phyloP scores from a whole-genome alignment of 2,888 invertebrate genomes.

The Phalera bucephala region DNA sequence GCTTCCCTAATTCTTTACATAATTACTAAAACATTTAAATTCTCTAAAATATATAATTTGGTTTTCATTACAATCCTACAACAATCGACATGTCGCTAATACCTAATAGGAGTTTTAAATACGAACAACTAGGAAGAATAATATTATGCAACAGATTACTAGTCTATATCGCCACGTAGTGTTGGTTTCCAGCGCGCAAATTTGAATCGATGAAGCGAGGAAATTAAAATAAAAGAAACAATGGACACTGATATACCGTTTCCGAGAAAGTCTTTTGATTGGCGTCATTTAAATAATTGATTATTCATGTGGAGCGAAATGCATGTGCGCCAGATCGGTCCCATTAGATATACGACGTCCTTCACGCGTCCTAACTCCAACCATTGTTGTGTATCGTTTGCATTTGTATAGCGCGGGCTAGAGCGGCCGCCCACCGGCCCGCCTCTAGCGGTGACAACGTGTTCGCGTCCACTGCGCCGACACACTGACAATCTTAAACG shows the following conservation, averaged over 20 bases:
- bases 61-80: constrained; percentile 80
- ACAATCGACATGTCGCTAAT: constrained; percentile 76
- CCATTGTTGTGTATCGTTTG: constrained; percentile 77
- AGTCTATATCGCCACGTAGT: constrained; percentile 59
- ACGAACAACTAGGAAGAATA: constrained; percentile 80
- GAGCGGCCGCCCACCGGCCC: constrained; percentile 67
- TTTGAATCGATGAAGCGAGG: constrained; percentile 27
- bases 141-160: constrained; percentile 81
- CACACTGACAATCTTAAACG: constrained; percentile 17
- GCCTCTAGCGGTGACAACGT: constrained; percentile 43
- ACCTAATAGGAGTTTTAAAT: constrained; percentile 81
- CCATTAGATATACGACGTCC: constrained; percentile 78
- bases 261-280: constrained; percentile 69
- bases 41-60: constrained; percentile 83
- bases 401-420: constrained; percentile 74
- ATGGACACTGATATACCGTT: constrained; percentile 47
- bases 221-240: constrained; percentile 42
- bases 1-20: constrained; percentile 81
- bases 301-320: constrained; percentile 79
- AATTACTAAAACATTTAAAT: constrained; percentile 79
- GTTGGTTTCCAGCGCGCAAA: constrained; percentile 56
- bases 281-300: constrained; percentile 78
- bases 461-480: constrained; percentile 13
- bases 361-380: constrained; percentile 81
- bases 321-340: constrained; percentile 72